Conservation (phyloP, 2,797 vertebrate species). For the Antrozous pallidus region DNA sequence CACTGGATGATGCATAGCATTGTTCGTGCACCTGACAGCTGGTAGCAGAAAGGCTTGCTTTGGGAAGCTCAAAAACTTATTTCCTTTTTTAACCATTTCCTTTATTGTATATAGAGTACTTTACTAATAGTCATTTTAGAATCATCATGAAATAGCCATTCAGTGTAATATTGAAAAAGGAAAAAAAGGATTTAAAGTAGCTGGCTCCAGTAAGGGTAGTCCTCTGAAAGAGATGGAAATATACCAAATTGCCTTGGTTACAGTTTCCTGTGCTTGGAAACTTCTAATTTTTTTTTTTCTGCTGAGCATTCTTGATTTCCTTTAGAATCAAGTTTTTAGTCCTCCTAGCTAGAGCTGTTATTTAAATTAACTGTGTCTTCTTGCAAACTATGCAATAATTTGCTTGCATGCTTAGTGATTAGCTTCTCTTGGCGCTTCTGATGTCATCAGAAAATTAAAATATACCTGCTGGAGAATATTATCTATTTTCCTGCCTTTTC, state of each 20-base stretch:
- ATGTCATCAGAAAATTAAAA: constrained; percentile 33
- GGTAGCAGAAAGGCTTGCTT: background rate
- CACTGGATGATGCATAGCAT: background rate
- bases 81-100: background rate
- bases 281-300: background rate
- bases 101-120: background rate
- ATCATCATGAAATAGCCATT: background rate
- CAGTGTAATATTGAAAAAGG: background rate
- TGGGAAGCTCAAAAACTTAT: background rate
- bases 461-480: background rate
- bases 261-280: background rate
- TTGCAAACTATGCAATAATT: background rate
- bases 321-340: constrained; percentile 15
- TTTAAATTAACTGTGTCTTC: constrained; percentile 35
- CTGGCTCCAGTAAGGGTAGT: background rate
- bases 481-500: background rate
- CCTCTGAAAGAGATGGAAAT: background rate
- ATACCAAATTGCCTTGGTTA: background rate
- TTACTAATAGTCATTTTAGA: background rate
- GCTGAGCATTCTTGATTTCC: constrained; percentile 28
- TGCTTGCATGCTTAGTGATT: background rate
- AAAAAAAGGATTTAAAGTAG: background rate
- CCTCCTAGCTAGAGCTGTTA: background rate
- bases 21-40: constrained; percentile 7
- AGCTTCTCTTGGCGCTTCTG: background rate